Evolutionary conservation across 2,113 vertebrate species (phyloP).

Genomic region (Aepyceros melampus): DNA sequence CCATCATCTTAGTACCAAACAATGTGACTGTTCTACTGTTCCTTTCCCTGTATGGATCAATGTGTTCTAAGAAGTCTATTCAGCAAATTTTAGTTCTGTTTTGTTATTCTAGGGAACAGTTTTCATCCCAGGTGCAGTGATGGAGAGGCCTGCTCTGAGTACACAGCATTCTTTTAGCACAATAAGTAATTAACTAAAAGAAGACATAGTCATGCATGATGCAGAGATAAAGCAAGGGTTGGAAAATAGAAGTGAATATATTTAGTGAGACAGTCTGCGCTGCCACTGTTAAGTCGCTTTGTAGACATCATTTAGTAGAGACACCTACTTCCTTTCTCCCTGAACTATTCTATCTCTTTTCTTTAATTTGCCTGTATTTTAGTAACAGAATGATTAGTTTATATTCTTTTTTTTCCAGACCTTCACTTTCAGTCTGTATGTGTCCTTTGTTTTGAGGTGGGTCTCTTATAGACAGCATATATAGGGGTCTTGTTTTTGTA

Average conservation of each 20-base stretch:
- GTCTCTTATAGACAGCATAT: not conserved
- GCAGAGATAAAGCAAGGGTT: not conserved
- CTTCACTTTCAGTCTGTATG: not conserved
- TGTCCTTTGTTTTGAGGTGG: not conserved
- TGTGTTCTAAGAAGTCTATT: not conserved
- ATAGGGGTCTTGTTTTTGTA: not conserved
- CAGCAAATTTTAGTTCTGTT: not conserved
- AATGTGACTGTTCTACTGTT: not conserved
- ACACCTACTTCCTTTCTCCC: not conserved
- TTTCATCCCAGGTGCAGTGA: not conserved
- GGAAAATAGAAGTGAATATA: not conserved
- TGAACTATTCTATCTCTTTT: not conserved
- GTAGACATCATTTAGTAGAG: not conserved
- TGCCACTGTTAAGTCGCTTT: too few species aligned
- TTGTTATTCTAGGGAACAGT: not conserved
- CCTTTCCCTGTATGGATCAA: not conserved
- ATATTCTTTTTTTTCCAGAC: not conserved
- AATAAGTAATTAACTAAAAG: not conserved
- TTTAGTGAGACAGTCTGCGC: not conserved
- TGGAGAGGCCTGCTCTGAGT: too few species aligned
- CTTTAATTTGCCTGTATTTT: not conserved
- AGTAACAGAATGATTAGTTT: not conserved
- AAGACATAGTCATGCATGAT: not conserved
- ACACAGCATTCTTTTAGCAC: not conserved
- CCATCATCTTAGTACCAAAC: not conserved